Conservation (phyloP, 2,888 invertebrate genomes). For the Aphodius granarius region DNA sequence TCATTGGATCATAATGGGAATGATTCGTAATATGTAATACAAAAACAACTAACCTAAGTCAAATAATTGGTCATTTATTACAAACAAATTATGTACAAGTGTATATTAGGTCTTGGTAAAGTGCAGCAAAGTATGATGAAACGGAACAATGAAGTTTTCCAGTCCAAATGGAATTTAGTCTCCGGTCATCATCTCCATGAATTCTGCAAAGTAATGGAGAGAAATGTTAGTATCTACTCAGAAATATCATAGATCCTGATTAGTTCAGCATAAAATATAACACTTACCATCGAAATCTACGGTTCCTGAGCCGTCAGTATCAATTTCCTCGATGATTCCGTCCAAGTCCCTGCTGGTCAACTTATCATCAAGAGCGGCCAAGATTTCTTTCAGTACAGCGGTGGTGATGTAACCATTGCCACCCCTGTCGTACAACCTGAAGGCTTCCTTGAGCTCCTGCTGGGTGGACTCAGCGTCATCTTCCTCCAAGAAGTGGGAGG, state of each 20-base stretch:
- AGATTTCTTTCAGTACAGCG: conserved; percentile 88
- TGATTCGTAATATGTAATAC: background rate
- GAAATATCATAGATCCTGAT: background rate
- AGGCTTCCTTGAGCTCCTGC: conserved; percentile 96
- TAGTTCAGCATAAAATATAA: background rate
- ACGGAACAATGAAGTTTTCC: conserved; percentile 1
- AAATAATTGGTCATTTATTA: background rate
- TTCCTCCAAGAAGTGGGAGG: conserved; percentile 92
- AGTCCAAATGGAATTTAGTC: conserved; percentile 60
- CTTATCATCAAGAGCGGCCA: conserved; percentile 91
- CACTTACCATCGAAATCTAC: conserved; percentile 95
- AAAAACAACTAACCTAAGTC: background rate
- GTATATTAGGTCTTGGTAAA: background rate
- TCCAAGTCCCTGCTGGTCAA: conserved; percentile 90
- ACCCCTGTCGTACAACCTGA: conserved; percentile 96
- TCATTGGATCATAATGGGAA: background rate
- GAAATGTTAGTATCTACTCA: background rate
- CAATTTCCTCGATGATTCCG: conserved; percentile 96
- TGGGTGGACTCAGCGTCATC: conserved; percentile 96
- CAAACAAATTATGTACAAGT: conserved; percentile 6
- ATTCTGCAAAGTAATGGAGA: conserved; percentile 64
- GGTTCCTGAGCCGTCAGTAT: conserved; percentile 97
- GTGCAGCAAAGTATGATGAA: background rate
- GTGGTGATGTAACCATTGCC: conserved; percentile 94
- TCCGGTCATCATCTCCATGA: conserved; percentile 95